Conservation (phyloP, 2,797 vertebrate species). For the Urosaurus nigricauda region DNA sequence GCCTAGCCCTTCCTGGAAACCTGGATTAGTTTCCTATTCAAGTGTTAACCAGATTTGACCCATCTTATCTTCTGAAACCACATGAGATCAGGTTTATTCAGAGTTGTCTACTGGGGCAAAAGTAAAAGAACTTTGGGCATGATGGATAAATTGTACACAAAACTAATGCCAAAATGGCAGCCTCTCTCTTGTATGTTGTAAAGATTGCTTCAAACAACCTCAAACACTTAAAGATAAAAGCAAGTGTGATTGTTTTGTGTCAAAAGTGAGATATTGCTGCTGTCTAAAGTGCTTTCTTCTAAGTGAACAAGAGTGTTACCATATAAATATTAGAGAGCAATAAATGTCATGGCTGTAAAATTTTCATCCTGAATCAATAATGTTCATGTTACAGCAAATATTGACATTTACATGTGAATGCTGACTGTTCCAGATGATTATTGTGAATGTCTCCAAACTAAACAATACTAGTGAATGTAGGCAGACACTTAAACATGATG, state of each 20-base stretch:
- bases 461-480: background rate
- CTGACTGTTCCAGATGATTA: background rate
- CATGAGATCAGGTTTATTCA: too few species aligned
- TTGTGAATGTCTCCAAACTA: background rate
- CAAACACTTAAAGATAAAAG: background rate
- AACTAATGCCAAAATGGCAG: background rate
- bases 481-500: background rate
- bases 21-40: too few species aligned
- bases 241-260: background rate
- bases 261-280: background rate
- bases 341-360: conserved; percentile 3
- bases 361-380: background rate
- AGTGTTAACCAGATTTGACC: too few species aligned
- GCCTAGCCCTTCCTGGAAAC: too few species aligned
- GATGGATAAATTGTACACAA: background rate
- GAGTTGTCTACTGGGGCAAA: background rate
- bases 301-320: background rate
- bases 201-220: background rate
- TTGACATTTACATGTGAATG: background rate
- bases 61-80: too few species aligned
- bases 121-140: background rate
- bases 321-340: background rate
- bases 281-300: conserved; percentile 1
- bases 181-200: background rate
- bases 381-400: background rate